Evolutionary conservation across 2,888 invertebrate species (phyloP).

Genomic region (Monopis laevigella): DNA sequence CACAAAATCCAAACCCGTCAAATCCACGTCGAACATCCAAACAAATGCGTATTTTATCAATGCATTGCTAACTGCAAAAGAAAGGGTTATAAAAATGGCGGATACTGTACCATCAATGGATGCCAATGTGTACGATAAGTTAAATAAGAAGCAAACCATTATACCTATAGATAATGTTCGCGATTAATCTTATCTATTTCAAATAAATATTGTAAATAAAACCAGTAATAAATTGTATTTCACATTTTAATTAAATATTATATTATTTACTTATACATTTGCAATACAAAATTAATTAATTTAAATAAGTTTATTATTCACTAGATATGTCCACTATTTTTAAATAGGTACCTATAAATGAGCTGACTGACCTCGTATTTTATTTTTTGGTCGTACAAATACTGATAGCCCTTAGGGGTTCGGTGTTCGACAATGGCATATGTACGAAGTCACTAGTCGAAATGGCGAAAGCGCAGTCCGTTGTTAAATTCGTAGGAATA

Average conservation of each 20-base stretch:
- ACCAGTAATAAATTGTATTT: not conserved
- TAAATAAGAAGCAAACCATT: not conserved
- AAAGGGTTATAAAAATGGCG: slow-evolving; percentile 31
- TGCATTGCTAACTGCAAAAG: slow-evolving; percentile 37
- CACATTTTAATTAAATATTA: not conserved
- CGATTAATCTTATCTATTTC: not conserved
- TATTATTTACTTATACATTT: not conserved
- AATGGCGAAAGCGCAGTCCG: too few species aligned
- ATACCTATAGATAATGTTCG: not conserved
- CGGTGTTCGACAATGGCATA: too few species aligned
- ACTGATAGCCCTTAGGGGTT: too few species aligned
- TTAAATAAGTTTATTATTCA: not conserved
- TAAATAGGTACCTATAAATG: too few species aligned
- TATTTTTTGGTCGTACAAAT: too few species aligned
- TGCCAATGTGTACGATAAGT: slow-evolving; percentile 34
- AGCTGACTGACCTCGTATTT: too few species aligned
- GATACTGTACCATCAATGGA: slow-evolving; percentile 40
- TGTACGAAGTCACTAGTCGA: too few species aligned
- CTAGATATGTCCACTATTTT: too few species aligned
- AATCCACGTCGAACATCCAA: slow-evolving; percentile 31
- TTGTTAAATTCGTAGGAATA: too few species aligned
- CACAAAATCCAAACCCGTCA: slow-evolving; percentile 1
- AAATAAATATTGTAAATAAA: not conserved
- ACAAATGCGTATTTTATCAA: slow-evolving; percentile 37
- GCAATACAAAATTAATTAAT: not conserved